Percentiles rank a stretch among this genome's conserved stretches.
These are phyloP conservation scores for Chunga burmeisteri DNA, from an alignment of 2,113 vertebrate genomes.

Conservation along the genomic window DNA sequence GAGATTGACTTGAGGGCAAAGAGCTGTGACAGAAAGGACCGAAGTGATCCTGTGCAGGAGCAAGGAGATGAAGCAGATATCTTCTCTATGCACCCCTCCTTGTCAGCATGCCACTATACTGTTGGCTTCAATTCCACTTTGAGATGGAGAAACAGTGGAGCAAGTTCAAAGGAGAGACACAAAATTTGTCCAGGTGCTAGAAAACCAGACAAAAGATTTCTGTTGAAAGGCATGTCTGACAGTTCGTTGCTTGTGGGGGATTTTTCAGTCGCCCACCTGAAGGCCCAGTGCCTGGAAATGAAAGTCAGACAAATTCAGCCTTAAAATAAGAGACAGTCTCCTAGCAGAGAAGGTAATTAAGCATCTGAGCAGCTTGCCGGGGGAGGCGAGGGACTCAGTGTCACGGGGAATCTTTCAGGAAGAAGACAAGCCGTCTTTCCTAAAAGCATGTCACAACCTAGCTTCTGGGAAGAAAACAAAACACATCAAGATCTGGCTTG, in stretches of 20 bases:
- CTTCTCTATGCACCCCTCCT: neutral
- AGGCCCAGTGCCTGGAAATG: neutral
- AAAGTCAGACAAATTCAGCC: neutral
- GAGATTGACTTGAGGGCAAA: neutral
- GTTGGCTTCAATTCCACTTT: neutral
- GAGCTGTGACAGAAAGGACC: neutral
- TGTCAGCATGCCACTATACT: neutral
- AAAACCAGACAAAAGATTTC: neutral
- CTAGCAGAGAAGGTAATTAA: neutral
- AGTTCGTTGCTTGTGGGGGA: rapidly evolving
- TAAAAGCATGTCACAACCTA: neutral
- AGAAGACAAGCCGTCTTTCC: neutral
- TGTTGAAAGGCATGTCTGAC: neutral
- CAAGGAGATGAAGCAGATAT: neutral
- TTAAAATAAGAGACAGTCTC: neutral
- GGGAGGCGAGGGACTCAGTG: neutral
- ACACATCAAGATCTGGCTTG: rapidly evolving
- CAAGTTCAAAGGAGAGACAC: neutral
- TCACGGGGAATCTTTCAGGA: neutral
- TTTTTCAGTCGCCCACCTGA: neutral
- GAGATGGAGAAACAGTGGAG: neutral
- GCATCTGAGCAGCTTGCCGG: neutral
- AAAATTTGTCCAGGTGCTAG: neutral
- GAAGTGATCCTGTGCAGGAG: neutral
- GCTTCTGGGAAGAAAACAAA: neutral